Percentiles rank a stretch among this genome's conserved stretches.
Evolutionary conservation across 2,113 vertebrate species (phyloP).

Genomic region (Willisornis vidua): DNA sequence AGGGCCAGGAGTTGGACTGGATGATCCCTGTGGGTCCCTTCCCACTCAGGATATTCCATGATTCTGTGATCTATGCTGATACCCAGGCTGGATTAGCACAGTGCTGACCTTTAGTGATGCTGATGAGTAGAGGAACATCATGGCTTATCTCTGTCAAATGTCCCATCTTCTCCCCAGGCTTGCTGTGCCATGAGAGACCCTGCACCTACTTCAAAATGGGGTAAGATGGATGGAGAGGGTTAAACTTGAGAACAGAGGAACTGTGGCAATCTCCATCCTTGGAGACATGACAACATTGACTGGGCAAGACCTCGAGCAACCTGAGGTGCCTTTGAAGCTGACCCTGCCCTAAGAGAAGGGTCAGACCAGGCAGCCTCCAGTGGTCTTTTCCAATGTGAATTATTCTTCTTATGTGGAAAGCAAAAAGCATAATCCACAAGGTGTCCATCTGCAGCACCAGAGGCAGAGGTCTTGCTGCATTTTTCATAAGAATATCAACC

Average conservation of each 20-base stretch:
- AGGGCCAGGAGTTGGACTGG: background rate
- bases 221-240: background rate
- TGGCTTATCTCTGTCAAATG: background rate
- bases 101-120: background rate
- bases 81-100: background rate
- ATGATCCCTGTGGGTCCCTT: rapidly evolving
- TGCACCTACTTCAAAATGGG: background rate
- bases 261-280: background rate
- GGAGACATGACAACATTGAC: background rate
- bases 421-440: background rate
- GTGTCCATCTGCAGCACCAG: background rate
- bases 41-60: background rate
- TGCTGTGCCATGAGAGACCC: background rate
- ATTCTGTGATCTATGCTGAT: background rate
- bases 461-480: background rate
- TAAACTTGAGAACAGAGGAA: background rate
- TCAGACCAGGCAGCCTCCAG: rapidly evolving
- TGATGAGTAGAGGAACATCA: background rate
- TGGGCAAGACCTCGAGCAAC: background rate
- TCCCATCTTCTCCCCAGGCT: background rate
- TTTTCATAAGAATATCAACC: background rate
- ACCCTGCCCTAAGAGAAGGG: background rate
- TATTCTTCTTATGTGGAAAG: background rate
- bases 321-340: background rate
- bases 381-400: background rate